Evolutionary conservation across 2,113 vertebrate species (phyloP).

Genomic region (Laticauda laticaudata): DNA sequence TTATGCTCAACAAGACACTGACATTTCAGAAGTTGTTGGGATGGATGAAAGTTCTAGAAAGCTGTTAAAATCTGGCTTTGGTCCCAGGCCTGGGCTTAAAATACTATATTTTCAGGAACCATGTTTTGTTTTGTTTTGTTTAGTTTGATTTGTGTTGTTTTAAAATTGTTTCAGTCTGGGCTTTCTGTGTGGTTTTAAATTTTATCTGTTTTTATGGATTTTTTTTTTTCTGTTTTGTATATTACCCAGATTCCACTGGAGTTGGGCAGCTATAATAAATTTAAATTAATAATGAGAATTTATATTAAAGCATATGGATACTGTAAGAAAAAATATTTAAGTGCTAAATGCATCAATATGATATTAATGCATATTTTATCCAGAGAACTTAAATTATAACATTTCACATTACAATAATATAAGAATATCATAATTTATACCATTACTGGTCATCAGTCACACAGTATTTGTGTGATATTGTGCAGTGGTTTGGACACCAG

Average conservation of each 20-base stretch:
- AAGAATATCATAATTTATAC: background rate
- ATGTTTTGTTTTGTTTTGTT: background rate
- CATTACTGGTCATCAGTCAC: background rate
- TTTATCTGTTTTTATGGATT: background rate
- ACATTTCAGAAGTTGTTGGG: slow-evolving; percentile 83
- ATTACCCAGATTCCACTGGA: too few relatives aligned
- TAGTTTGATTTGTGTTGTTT: background rate
- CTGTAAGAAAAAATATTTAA: background rate
- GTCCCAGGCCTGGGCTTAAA: background rate
- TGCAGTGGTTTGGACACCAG: background rate
- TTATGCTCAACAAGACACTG: slow-evolving; percentile 67
- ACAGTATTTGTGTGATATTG: background rate
- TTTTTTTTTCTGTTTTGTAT: too few relatives aligned
- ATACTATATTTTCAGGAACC: background rate
- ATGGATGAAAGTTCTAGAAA: slow-evolving; percentile 73
- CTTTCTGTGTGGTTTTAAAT: background rate
- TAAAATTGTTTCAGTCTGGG: background rate
- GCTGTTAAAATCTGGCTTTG: background rate
- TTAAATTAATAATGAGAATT: background rate
- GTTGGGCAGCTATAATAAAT: too few relatives aligned
- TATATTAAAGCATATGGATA: background rate
- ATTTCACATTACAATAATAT: background rate
- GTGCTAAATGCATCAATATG: background rate
- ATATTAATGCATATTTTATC: background rate
- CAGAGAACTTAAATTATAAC: background rate